Percentiles rank a stretch among this genome's conserved stretches.
Evolutionary conservation across 1,140 invertebrate genomes (phyloP).

Genomic region (Brachionus calyciflorus): DNA sequence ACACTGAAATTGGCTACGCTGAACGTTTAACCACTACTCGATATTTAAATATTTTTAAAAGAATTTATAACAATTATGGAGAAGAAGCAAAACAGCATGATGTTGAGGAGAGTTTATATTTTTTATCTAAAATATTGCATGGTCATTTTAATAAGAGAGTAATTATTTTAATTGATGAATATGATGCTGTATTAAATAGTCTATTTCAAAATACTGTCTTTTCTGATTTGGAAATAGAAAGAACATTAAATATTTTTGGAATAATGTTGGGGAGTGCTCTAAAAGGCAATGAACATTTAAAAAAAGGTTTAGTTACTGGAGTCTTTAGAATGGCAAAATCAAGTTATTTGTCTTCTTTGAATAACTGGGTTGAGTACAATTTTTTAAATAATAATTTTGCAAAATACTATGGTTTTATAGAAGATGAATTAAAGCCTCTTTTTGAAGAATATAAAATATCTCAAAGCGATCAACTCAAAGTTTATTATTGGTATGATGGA

Average conservation of each 20-base stretch:
- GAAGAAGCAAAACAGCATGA: too few species aligned
- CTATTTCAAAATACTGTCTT: slow-evolving; percentile 4
- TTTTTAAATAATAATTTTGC: slow-evolving; percentile 37
- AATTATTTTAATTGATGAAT: neutral
- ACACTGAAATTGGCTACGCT: too few species aligned
- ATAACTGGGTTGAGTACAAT: slow-evolving; percentile 20
- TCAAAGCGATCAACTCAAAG: neutral
- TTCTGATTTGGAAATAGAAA: slow-evolving; percentile 29
- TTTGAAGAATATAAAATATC: slow-evolving; percentile 18
- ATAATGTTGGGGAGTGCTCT: slow-evolving; percentile 26
- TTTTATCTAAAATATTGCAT: slow-evolving; percentile 1
- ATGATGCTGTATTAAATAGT: slow-evolving; percentile 21
- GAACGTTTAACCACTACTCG: too few species aligned
- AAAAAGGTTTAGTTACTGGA: slow-evolving; percentile 30
- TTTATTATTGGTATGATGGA: slow-evolving; percentile 15
- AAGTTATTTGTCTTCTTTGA: neutral
- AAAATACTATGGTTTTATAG: slow-evolving; percentile 38
- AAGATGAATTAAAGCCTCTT: slow-evolving; percentile 2
- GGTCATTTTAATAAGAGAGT: neutral
- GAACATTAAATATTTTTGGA: slow-evolving; percentile 20
- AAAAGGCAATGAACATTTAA: slow-evolving; percentile 29
- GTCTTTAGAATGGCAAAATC: slow-evolving; percentile 29
- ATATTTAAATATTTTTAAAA: too few species aligned
- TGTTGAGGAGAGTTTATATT: neutral
- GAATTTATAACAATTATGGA: neutral